Base-by-base conservation (phyloP, 2,113 vertebrate genomes). In the Chroicocephalus ridibundus region DNA sequence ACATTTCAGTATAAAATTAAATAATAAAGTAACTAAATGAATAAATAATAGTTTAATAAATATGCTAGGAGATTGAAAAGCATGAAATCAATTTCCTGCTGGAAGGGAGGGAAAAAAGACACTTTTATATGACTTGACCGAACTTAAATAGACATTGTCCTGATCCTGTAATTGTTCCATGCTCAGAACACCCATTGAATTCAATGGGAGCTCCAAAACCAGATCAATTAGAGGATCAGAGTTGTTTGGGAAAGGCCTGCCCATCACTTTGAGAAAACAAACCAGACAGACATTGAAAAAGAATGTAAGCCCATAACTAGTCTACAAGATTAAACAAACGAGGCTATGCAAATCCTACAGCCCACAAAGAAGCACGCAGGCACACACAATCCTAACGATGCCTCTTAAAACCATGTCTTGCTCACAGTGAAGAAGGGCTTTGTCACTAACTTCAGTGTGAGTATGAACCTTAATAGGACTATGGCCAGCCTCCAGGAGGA, bases 191-290 rank as follows among this genome's bases (percentile, higher is more conserved):
- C 72, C 58, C 68, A 82, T 12, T 95, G 80, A 94, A 96, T 89
- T 89, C 62, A 91, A 44, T 20, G 70, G 70, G 71, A 94, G 81
- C 86, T 88, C 92, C 81, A 94, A 94, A 93, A 64, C 66, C 80
- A 95, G 93, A 96, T 96, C 91, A 94, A 82, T 92, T 94, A 96
- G 93, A 91, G 88, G 78, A 94, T 93, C 94, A 95, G 81, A 89
- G 77, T 62, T 94, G 88, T 85, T 95, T 94, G 92, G 86, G 90
- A 72, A 96, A 93, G 68, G 75, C 69, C 80, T 96, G 92, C 81
- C 93, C 80, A 89, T 91, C 88, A 84, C 79, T 91, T 80, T 24
- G 36, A 55, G 80, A 95, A 90, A 96, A 88, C 90, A 94, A 92
- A 90, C 66, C 83, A 76, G 88, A 29, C 38, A 82, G 86, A 91